A percentile compares a stretch with the other conserved stretches of the same genome.
These are phyloP conservation scores for Temnothorax ravouxi DNA, from an alignment of 2,888 invertebrate species.

Conservation along the genomic window DNA sequence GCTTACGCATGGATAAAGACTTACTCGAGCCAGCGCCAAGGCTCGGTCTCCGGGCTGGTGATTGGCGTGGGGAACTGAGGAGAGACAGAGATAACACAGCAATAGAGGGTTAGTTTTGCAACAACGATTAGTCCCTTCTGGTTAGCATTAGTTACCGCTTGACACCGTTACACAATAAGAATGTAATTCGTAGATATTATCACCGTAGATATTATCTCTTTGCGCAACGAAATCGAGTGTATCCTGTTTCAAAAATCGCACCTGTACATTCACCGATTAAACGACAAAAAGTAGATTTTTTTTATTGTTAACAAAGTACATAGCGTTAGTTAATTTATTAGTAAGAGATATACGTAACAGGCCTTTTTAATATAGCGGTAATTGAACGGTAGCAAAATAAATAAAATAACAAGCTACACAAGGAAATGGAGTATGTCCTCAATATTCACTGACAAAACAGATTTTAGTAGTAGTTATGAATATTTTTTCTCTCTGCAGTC, in stretches of 20 bases:
- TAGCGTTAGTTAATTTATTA: not conserved
- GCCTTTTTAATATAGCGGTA: not conserved
- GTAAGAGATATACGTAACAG: not conserved
- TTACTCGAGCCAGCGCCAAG: constrained; percentile 97
- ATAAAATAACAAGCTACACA: not conserved
- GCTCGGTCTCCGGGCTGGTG: constrained; percentile 95
- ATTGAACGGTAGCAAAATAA: not conserved
- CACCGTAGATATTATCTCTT: not conserved
- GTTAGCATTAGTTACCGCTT: constrained; percentile 60
- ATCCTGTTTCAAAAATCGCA: not conserved
- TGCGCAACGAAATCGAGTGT: not conserved
- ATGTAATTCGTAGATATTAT: constrained; percentile 7
- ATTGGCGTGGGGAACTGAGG: constrained; percentile 95
- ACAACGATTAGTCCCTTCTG: constrained; percentile 71
- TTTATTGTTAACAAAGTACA: not conserved
- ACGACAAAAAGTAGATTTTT: not conserved
- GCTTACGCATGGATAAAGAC: constrained; percentile 86
- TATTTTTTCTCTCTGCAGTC: constrained; percentile 22
- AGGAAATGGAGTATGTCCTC: not conserved
- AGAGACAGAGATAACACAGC: constrained; percentile 84
- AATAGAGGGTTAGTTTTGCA: constrained; percentile 78
- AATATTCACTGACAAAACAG: not conserved
- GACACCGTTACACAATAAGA: constrained; percentile 74
- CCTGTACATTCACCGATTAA: not conserved
- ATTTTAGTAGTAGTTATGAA: not conserved